Conservation (phyloP, 2,888 invertebrate species). For the Dicranocentrus wangi region DNA sequence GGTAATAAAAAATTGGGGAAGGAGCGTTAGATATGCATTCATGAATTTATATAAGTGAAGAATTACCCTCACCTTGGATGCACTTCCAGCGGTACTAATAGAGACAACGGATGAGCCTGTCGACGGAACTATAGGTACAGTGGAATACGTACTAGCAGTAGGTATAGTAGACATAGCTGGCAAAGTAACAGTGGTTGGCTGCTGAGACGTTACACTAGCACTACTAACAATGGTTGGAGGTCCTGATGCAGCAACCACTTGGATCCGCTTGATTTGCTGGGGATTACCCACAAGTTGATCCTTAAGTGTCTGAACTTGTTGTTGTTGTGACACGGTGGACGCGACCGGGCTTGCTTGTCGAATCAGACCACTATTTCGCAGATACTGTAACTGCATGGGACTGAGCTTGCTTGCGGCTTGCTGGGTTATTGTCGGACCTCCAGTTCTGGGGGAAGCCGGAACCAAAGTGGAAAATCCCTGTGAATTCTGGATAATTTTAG, state of each 20-base stretch:
- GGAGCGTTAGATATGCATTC: too few species aligned
- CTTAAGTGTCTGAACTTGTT: slow-evolving; percentile 61
- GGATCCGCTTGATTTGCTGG: slow-evolving; percentile 60
- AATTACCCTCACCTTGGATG: slow-evolving; percentile 58
- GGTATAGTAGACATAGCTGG: slow-evolving; percentile 50
- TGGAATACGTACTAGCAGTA: slow-evolving; percentile 33
- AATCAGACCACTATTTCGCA: slow-evolving; percentile 44
- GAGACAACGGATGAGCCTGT: slow-evolving; percentile 53
- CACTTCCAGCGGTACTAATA: slow-evolving; percentile 31
- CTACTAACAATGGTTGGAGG: slow-evolving; percentile 45
- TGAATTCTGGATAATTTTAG: slow-evolving; percentile 39
- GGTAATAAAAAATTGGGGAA: too few species aligned
- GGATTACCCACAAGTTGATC: slow-evolving; percentile 36
- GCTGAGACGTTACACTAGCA: slow-evolving; percentile 30
- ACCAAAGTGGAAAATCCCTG: slow-evolving; percentile 46
- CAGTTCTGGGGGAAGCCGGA: slow-evolving; percentile 32
- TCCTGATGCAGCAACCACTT: slow-evolving; percentile 60
- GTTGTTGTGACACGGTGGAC: slow-evolving; percentile 49
- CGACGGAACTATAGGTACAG: slow-evolving; percentile 33
- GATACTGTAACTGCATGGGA: slow-evolving; percentile 56
- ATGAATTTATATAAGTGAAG: too few species aligned
- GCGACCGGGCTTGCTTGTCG: slow-evolving; percentile 46
- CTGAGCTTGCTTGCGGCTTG: slow-evolving; percentile 32
- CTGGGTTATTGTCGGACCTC: slow-evolving; percentile 28
- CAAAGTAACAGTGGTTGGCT: slow-evolving; percentile 36